Percentiles rank a stretch among this genome's conserved stretches.
Evolutionary conservation across 2,888 invertebrate genomes (phyloP).

Genomic region (Saturnia pavonia): DNA sequence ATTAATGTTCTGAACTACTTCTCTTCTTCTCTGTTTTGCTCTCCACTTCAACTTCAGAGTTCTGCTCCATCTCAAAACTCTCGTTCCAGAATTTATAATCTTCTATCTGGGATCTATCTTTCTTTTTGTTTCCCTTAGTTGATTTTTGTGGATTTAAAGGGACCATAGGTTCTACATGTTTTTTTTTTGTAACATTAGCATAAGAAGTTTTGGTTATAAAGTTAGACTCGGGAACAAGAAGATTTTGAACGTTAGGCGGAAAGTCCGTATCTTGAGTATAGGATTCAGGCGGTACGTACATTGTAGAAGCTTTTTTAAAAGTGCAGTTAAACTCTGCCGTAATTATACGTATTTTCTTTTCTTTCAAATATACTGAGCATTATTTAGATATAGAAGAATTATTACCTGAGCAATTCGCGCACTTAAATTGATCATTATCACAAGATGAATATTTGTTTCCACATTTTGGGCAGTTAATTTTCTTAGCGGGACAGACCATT

Average conservation of each 20-base stretch:
- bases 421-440: background rate
- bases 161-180: background rate
- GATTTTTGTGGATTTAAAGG: background rate
- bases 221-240: background rate
- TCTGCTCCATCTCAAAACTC: background rate
- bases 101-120: background rate
- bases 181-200: background rate
- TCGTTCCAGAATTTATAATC: background rate
- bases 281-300: too few species aligned
- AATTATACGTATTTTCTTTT: background rate
- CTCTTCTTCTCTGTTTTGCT: background rate
- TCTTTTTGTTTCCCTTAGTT: background rate
- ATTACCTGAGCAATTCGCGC: background rate
- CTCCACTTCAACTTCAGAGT: background rate
- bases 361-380: background rate
- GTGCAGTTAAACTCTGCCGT: background rate
- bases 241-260: background rate
- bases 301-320: too few species aligned
- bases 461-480: background rate
- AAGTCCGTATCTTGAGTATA: background rate
- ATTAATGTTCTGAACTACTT: background rate
- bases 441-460: background rate
- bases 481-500: background rate
- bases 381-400: background rate
- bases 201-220: background rate